Conservation (phyloP, 2,797 vertebrate genomes). For the Champsocephalus gunnari region DNA sequence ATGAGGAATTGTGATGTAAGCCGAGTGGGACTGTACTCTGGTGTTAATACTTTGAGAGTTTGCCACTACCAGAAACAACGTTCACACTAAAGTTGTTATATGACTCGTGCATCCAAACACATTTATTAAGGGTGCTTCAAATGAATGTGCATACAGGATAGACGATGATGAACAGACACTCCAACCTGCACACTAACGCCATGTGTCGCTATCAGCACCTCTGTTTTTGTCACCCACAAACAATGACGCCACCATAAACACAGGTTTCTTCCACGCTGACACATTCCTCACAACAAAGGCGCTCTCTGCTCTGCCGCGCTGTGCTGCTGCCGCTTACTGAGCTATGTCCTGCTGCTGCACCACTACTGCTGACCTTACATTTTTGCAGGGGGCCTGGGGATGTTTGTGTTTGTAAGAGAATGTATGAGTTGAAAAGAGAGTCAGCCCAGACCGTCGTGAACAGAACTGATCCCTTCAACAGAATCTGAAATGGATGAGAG, state of each 20-base stretch:
- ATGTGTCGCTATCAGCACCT: not conserved
- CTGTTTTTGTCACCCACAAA: conserved; percentile 41
- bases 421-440: conserved; percentile 2
- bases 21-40: not conserved
- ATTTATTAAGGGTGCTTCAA: not conserved
- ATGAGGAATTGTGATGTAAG: no score
- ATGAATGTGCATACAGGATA: not conserved
- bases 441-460: conserved; percentile 37
- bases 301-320: conserved; percentile 41
- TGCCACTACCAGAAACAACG: not conserved
- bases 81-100: not conserved
- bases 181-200: conserved; percentile 5
- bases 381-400: conserved; percentile 43
- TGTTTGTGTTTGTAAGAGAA: conserved; percentile 13
- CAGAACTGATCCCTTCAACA: conserved; percentile 33
- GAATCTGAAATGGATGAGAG: conserved; percentile 34
- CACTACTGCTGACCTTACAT: conserved; percentile 74
- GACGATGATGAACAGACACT: conserved; percentile 6
- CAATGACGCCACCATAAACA: conserved; percentile 44
- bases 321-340: conserved; percentile 47
- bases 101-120: not conserved
- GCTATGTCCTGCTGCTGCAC: conserved; percentile 28
- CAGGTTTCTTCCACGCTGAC: conserved; percentile 62
- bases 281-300: conserved; percentile 80
- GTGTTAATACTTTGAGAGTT: not conserved